phyloP scores from a whole-genome alignment of 2,888 invertebrate genomes.

The Mechanitis messenoides region DNA sequence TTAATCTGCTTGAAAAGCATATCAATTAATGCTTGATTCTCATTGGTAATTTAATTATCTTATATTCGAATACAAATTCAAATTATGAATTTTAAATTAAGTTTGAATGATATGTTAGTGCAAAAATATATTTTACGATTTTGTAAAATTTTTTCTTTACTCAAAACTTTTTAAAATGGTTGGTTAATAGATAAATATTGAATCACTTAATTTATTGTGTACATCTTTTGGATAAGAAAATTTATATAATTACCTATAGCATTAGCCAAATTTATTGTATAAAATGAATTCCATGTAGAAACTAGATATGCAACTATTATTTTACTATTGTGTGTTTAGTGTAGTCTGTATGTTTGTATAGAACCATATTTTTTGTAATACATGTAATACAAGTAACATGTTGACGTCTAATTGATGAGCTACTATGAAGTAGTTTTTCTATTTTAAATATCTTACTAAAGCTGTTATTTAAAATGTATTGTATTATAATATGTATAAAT shows the following conservation, averaged over 20 bases:
- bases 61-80: too few species aligned
- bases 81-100: too few species aligned
- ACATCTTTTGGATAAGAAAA: background rate
- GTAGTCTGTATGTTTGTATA: background rate
- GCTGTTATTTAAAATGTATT: background rate
- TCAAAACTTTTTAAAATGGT: too few species aligned
- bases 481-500: too few species aligned
- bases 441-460: constrained; percentile 14
- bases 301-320: background rate
- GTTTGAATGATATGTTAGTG: too few species aligned
- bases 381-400: constrained; percentile 1
- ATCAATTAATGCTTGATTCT: too few species aligned
- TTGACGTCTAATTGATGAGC: background rate
- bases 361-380: constrained; percentile 1
- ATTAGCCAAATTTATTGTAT: constrained; percentile 11
- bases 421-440: constrained; percentile 15
- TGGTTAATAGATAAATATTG: too few species aligned
- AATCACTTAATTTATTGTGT: too few species aligned
- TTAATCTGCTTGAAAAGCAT: too few species aligned
- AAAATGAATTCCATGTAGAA: background rate
- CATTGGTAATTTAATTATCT: too few species aligned
- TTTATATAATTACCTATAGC: background rate
- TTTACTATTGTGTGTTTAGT: background rate
- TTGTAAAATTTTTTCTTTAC: too few species aligned
- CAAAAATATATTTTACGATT: too few species aligned